Evolutionary conservation across 2,113 vertebrate genomes (phyloP), one percentile per base, ranked within the genome.

Genomic region (Danionella cerebrum): DNA sequence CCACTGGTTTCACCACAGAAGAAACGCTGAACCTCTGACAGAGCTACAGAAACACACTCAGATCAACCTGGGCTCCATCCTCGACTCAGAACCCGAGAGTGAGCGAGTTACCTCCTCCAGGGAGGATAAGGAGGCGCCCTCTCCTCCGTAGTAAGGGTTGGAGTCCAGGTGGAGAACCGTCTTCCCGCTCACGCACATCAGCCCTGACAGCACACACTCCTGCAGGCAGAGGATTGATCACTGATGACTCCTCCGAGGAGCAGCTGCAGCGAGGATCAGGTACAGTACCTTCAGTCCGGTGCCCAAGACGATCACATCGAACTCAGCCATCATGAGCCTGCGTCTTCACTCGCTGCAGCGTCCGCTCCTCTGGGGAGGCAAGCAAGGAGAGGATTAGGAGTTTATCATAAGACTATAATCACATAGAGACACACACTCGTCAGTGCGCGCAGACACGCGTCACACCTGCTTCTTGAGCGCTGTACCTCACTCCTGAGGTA

Each of bases 241-340:
- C 6, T 12, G 8, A 21, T 19, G 18, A 18, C 9, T 31, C 7
- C 29, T 6, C 9, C 9, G 29, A 33, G 5, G 1, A 33, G 29
- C 29, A 44, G n/a, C 6, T 8, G 4, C 14, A 5, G 14, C 6
- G 16, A 14, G 14, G 18, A 42, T 6, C 14, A 6, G 18, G 7
- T 33, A 6, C 14, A 2, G 24, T 4, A 96, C 94, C 93, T 94
- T 96, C 8, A 94, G 88, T 79, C 92, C 93, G 53, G 94, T 96
- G 76, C 94, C 94, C 74, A 96, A 84, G 75, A 97, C 91, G 71
- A 95, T 93, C 72, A 97, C 81, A 80, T 97, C 94, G 89, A 93
- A 96, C 67, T 95, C 91, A 84, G 94, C 51, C 87, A 88, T 88
- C 24, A 25, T 82, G 36, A n/a, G n/a, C n/a, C n/a, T n/a, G n/a